phyloP scores from a whole-genome alignment of 2,888 invertebrate species.

The Petrophora chlorosata region DNA sequence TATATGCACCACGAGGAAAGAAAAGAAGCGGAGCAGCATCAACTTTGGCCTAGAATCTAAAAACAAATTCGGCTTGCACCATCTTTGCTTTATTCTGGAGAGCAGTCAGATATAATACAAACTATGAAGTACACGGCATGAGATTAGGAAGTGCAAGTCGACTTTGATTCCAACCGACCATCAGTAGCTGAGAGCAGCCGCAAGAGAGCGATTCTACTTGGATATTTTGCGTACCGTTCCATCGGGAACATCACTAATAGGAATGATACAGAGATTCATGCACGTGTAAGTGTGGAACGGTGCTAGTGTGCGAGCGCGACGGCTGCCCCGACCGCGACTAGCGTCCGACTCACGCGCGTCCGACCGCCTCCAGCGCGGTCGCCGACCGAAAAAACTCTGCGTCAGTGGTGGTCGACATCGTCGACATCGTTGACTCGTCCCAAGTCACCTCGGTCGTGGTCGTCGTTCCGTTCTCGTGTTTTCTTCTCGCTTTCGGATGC shows the following conservation, averaged over 20 bases:
- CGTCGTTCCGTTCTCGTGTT: slow-evolving; percentile 75
- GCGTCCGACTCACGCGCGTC: slow-evolving; percentile 77
- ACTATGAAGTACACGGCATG: too few species aligned
- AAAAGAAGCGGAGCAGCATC: slow-evolving; percentile 43
- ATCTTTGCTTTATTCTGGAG: too few species aligned
- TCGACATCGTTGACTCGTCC: slow-evolving; percentile 80
- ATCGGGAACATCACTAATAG: slow-evolving; percentile 49
- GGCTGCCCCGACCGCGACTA: slow-evolving; percentile 78
- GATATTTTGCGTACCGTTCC: slow-evolving; percentile 49
- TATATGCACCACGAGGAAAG: slow-evolving; percentile 50
- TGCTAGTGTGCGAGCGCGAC: slow-evolving; percentile 79
- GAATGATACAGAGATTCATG: slow-evolving; percentile 71
- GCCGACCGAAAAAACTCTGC: slow-evolving; percentile 84
- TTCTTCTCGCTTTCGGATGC: slow-evolving; percentile 82
- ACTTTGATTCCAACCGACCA: slow-evolving; percentile 16
- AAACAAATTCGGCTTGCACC: slow-evolving; percentile 5
- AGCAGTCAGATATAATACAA: neutral
- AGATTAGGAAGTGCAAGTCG: slow-evolving; percentile 14
- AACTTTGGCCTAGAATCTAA: slow-evolving; percentile 45
- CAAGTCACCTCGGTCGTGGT: slow-evolving; percentile 76
- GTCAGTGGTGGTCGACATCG: slow-evolving; percentile 79
- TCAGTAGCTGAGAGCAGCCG: slow-evolving; percentile 32
- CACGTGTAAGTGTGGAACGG: slow-evolving; percentile 76
- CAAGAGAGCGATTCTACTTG: slow-evolving; percentile 63
- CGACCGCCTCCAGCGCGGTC: slow-evolving; percentile 82